Evolutionary conservation across 2,888 invertebrate genomes (phyloP).

Genomic region (Laspeyria flexula): DNA sequence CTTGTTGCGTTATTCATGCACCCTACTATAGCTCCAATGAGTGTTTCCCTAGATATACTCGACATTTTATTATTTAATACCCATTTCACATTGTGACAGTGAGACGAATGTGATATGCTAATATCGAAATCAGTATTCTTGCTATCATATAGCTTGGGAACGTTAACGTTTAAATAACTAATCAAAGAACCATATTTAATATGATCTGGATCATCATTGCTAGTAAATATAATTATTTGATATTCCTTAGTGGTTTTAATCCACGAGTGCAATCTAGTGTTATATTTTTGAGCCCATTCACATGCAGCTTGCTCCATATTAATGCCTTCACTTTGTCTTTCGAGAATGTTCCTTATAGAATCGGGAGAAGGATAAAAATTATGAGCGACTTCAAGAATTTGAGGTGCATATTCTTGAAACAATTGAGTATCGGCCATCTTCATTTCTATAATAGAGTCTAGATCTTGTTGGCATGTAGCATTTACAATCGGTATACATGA

Average conservation of each 20-base stretch:
- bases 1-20: not conserved
- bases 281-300: not conserved
- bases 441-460: slow-evolving; percentile 22
- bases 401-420: not conserved
- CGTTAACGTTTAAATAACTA: not conserved
- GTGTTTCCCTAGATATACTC: not conserved
- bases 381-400: slow-evolving; percentile 1
- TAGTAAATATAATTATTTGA: not conserved
- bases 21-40: slow-evolving; percentile 15
- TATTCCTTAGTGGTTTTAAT: not conserved
- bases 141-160: not conserved
- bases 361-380: not conserved
- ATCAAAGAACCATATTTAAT: not conserved
- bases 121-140: not conserved
- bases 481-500: slow-evolving; percentile 4
- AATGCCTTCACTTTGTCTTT: not conserved
- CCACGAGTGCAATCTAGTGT: not conserved
- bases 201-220: not conserved
- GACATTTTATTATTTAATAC: not conserved
- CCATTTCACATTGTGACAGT: not conserved
- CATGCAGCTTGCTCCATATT: slow-evolving; percentile 7
- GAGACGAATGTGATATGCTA: not conserved
- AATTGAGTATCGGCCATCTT: slow-evolving; percentile 19
- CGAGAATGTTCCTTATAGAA: slow-evolving; percentile 6
- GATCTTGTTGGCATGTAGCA: slow-evolving; percentile 11